Evolutionary conservation across 2,113 vertebrate genomes (phyloP).

Genomic region (Condylura cristata): DNA sequence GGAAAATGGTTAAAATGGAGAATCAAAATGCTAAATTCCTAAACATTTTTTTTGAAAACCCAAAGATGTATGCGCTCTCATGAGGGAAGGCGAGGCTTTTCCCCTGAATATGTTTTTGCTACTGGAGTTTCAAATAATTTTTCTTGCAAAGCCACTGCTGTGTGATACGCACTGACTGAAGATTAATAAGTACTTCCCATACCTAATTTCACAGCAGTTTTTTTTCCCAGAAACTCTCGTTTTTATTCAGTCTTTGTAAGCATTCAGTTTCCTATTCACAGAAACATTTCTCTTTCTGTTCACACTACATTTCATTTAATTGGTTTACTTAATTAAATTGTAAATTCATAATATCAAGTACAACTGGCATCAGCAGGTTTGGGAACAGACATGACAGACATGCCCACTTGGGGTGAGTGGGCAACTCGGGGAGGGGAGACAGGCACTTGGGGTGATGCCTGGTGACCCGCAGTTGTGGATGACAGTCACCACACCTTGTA

Average conservation of each 20-base stretch:
- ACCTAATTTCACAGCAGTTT: too few relatives aligned
- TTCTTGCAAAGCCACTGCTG: background rate
- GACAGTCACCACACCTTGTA: background rate
- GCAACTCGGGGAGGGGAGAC: background rate
- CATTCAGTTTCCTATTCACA: background rate
- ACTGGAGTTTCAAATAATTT: background rate
- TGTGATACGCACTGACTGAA: background rate
- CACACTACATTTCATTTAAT: slow-evolving; percentile 4
- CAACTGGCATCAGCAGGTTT: background rate
- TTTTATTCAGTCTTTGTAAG: background rate
- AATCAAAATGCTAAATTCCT: background rate
- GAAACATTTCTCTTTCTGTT: slow-evolving; percentile 7
- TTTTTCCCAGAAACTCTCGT: background rate
- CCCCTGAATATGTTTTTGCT: background rate
- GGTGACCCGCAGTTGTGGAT: background rate
- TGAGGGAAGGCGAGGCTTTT: background rate
- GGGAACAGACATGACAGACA: background rate
- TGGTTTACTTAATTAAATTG: slow-evolving; percentile 12
- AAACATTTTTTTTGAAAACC: background rate
- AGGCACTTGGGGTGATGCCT: rapidly evolving
- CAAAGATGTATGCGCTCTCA: background rate
- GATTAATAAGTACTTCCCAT: background rate
- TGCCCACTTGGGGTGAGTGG: background rate
- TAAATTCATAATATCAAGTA: background rate
- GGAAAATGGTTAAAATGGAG: background rate